Percentiles rank a stretch among this genome's conserved stretches.
These are phyloP conservation scores for Conus ventricosus DNA, from an alignment of 1,140 invertebrate species.

Conservation along the genomic window DNA sequence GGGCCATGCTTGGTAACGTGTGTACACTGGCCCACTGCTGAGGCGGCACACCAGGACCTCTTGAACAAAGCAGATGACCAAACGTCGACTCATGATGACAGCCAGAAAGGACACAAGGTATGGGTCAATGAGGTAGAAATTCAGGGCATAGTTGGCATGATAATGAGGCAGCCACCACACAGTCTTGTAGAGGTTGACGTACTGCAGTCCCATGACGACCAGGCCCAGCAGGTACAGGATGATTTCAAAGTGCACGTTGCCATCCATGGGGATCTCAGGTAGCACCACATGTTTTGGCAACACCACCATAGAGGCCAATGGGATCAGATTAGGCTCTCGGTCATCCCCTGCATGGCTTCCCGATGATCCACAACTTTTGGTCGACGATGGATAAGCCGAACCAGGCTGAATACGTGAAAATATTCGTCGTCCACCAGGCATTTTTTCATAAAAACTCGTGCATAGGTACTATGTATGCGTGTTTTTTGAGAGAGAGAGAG, in stretches of 20 bases:
- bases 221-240: conserved; percentile 85
- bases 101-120: conserved; percentile 89
- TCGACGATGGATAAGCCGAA: conserved; percentile 55
- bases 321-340: conserved; percentile 63
- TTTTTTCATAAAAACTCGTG: conserved; percentile 32
- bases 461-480: no score
- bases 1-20: conserved; percentile 66
- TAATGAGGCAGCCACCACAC: conserved; percentile 98
- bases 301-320: conserved; percentile 67
- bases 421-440: conserved; percentile 68
- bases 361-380: conserved; percentile 51
- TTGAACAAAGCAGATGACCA: conserved; percentile 83
- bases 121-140: conserved; percentile 94
- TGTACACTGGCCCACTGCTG: not conserved
- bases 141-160: conserved; percentile 90
- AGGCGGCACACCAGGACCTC: conserved; percentile 45
- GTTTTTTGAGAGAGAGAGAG: no score
- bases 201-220: conserved; percentile 86
- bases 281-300: conserved; percentile 75
- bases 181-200: conserved; percentile 95
- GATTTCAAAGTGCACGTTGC: conserved; percentile 89
- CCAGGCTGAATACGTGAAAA: conserved; percentile 66
- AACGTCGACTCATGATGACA: conserved; percentile 85
- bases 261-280: conserved; percentile 88
- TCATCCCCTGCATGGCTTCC: conserved; percentile 62